phyloP scores from a whole-genome alignment of 1,140 invertebrate genomes.

The Hycleus phaleratus region DNA sequence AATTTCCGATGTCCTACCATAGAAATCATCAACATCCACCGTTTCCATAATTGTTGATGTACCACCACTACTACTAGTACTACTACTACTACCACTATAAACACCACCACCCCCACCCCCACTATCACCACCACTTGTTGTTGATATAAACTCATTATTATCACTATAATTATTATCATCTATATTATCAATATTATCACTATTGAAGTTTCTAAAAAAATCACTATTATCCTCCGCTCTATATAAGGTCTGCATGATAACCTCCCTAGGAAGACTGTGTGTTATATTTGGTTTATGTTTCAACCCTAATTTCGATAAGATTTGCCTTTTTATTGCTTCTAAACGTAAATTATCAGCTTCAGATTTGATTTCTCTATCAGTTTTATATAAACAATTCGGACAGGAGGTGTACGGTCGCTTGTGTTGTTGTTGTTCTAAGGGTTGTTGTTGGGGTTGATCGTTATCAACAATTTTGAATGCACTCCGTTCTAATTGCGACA shows the following conservation, averaged over 20 bases:
- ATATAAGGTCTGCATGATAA: constrained; percentile 61
- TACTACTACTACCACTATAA: too few relatives aligned
- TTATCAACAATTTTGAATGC: background rate
- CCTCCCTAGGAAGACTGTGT: constrained; percentile 53
- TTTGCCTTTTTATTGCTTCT: constrained; percentile 70
- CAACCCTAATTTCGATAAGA: constrained; percentile 64
- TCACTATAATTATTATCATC: too few relatives aligned
- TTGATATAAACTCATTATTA: too few relatives aligned
- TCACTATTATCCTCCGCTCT: constrained; percentile 48
- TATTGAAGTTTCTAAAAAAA: constrained; percentile 27
- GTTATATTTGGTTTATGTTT: constrained; percentile 62
- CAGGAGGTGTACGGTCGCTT: constrained; percentile 25
- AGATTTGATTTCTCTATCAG: constrained; percentile 29
- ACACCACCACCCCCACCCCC: too few relatives aligned
- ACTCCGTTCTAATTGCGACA: constrained; percentile 18
- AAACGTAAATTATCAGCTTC: constrained; percentile 54
- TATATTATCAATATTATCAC: constrained; percentile 27
- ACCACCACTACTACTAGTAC: constrained; percentile 16
- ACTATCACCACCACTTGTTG: too few relatives aligned
- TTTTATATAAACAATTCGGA: constrained; percentile 38
- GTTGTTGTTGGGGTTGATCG: too few relatives aligned
- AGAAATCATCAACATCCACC: constrained; percentile 61
- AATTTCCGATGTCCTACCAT: constrained; percentile 70
- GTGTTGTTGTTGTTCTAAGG: constrained; percentile 2
- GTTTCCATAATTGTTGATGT: constrained; percentile 22